Base-by-base conservation (phyloP, 1,140 invertebrate species). In the Cydia amplana region DNA sequence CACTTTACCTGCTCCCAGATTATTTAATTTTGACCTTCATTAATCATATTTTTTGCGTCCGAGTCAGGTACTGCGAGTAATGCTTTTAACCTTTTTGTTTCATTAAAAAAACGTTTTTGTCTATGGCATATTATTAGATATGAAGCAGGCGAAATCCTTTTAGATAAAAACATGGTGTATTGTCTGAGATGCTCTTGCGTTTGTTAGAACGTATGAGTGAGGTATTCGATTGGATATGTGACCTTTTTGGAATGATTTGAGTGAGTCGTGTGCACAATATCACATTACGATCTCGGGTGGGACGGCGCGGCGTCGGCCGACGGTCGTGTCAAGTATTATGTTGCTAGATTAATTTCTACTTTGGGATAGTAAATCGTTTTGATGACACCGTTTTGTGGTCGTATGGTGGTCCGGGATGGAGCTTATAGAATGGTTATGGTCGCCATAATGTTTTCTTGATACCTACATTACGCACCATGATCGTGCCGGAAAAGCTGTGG, bases 41-140 rank as follows among this genome's bases (percentile, higher is more conserved):
- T 90, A 88, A 90, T 90, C 88, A 90, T 88, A 88, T 90, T 90
- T 90, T 90, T 90, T 90, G 87, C 85, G 79, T 60, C 60, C 76
- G 79, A 81, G 77, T 83, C 83, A 85, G 83, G 85, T 88, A 88
- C 83, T 83, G 78, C 77, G 77, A 81, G 83, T 79, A 86, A 84
- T 86, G 85, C 84, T 85, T 87, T 85, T 84, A 85, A 83, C 79
- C 76, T 80, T 83, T 85, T 87, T 83, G 80, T 79, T 60, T 67
- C n/a, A 20, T 70, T 51, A 73, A 73, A 70, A 72, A 72, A 76
- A 72, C 28, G 75, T 40, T 63, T 60, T 46, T 40, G 75, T 73
- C 46, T 73, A 73, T 73, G 20, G n/a, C 40, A 43, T 73, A 73
- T 51, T 73, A 73, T 73, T 73, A 73, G 70, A 49, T 72, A 43